Conservation (phyloP, 2,113 vertebrate species). For the Cyphomyrus plagiostoma region DNA sequence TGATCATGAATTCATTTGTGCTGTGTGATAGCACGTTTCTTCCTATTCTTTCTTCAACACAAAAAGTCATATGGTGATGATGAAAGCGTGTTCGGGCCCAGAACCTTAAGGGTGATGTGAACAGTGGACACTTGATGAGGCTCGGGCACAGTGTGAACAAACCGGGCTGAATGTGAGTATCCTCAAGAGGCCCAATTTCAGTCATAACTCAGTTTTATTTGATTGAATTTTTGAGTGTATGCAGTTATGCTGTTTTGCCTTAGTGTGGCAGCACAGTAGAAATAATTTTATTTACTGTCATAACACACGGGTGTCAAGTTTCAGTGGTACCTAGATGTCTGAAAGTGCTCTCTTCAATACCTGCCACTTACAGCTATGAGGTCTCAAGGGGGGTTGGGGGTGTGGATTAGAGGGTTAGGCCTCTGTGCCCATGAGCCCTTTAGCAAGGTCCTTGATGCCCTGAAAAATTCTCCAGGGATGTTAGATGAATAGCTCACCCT, state of each 20-base stretch:
- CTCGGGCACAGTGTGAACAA: not conserved
- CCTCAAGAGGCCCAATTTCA: not conserved
- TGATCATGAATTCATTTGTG: not conserved
- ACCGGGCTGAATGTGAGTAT: not conserved
- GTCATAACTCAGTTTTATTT: not conserved
- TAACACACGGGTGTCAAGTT: not conserved
- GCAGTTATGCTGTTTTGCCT: not conserved
- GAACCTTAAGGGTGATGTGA: not conserved
- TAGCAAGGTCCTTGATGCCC: not conserved
- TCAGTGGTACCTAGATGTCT: not conserved
- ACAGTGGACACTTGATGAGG: not conserved
- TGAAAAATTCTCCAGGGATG: not conserved
- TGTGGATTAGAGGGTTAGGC: not conserved
- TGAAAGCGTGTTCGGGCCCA: not conserved
- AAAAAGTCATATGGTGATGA: not conserved
- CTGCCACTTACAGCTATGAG: not conserved
- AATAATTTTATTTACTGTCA: not conserved
- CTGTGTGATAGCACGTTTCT: not conserved
- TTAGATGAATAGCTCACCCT: not conserved
- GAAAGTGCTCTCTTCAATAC: not conserved
- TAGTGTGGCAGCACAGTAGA: not conserved
- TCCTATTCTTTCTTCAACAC: not conserved
- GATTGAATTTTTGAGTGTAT: not conserved
- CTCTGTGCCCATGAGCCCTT: not conserved
- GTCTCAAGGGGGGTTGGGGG: not conserved